These are phyloP conservation scores for Drosophila stalkeri DNA, from an alignment of 2,888 invertebrate species.

Conservation along the genomic window DNA sequence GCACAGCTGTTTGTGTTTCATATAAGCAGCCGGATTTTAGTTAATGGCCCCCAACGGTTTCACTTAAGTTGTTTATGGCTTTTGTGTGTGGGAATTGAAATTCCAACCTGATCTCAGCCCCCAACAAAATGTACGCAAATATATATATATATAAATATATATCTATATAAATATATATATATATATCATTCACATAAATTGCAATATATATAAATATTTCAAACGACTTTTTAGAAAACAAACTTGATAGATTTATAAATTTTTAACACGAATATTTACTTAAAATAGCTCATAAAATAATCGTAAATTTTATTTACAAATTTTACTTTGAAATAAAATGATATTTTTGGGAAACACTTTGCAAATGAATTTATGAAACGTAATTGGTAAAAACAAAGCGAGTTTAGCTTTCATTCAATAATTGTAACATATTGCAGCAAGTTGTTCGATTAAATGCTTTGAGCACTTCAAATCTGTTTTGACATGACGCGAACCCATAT, in stretches of 20 bases:
- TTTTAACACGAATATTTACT: conserved; percentile 38
- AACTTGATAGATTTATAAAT: conserved; percentile 39
- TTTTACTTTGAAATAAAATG: background rate
- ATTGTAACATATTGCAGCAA: conserved; percentile 10
- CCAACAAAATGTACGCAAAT: conserved; percentile 7
- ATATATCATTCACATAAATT: conserved; percentile 37
- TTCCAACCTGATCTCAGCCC: conserved; percentile 47
- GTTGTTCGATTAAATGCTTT: conserved; percentile 25
- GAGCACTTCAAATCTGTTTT: conserved; percentile 37
- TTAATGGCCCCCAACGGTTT: conserved; percentile 80
- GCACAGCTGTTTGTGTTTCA: conserved; percentile 77
- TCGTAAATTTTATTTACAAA: conserved; percentile 24
- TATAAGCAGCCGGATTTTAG: conserved; percentile 76
- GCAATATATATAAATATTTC: conserved; percentile 31
- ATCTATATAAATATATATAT: background rate
- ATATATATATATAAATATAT: conserved; percentile 6
- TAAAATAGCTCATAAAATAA: conserved; percentile 30
- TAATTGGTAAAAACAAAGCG: background rate
- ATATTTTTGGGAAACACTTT: background rate
- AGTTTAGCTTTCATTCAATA: background rate
- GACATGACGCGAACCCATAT: conserved; percentile 43
- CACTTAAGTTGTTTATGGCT: conserved; percentile 80
- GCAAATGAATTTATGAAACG: background rate
- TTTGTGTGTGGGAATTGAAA: conserved; percentile 57
- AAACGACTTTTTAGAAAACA: conserved; percentile 28